phyloP scores from a whole-genome alignment of 2,797 vertebrate genomes.

The Podarcis lilfordi region DNA sequence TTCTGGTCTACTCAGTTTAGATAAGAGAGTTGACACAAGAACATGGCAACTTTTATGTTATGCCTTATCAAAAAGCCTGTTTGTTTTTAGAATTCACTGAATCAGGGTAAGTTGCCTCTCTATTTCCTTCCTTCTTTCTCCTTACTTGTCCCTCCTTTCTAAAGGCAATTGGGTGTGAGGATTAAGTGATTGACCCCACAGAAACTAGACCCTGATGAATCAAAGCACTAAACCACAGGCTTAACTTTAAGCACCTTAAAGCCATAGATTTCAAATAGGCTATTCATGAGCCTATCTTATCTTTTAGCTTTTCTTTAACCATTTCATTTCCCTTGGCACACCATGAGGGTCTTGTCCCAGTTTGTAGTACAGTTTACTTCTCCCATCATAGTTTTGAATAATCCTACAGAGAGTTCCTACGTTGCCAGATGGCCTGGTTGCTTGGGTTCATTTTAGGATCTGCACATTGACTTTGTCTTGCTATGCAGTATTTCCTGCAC shows the following conservation, averaged over 20 bases:
- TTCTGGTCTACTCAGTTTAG: not conserved
- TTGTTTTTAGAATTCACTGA: not conserved
- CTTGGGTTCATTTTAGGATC: not conserved
- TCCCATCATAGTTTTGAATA: not conserved
- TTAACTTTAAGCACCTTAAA: conserved; percentile 26
- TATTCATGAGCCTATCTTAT: conserved; percentile 1
- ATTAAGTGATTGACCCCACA: conserved; percentile 2
- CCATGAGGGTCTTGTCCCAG: not conserved
- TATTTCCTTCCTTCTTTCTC: not conserved
- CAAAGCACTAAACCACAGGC: conserved; percentile 7
- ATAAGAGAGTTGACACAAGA: not conserved
- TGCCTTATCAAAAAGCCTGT: not conserved
- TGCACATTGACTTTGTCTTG: not conserved
- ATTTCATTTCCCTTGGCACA: not conserved
- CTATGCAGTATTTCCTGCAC: not conserved
- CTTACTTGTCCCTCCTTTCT: conserved; percentile 4
- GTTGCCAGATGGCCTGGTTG: not conserved
- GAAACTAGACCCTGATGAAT: conserved; percentile 10
- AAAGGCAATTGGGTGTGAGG: conserved; percentile 6
- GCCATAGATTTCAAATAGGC: conserved; percentile 9
- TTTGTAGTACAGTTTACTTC: not conserved
- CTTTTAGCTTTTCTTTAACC: conserved; percentile 9
- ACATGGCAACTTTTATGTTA: not conserved
- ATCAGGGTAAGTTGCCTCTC: not conserved
- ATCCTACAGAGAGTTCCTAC: not conserved